Percentiles rank a stretch among this genome's conserved stretches.
These are phyloP conservation scores for Paradisaea rubra DNA, from an alignment of 2,113 vertebrate species.

Conservation along the genomic window DNA sequence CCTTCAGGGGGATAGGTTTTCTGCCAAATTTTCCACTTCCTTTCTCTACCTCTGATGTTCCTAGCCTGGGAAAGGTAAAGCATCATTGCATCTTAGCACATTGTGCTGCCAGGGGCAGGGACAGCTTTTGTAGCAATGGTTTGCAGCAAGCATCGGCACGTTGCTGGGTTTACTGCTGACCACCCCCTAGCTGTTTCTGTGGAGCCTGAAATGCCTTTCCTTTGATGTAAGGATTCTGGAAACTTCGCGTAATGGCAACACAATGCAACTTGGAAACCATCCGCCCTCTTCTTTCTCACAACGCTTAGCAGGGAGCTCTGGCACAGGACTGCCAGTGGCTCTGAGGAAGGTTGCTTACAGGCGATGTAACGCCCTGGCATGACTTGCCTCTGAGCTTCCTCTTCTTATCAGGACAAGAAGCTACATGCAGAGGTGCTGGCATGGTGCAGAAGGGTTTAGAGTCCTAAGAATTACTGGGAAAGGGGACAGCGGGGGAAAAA, in stretches of 20 bases:
- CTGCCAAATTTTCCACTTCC: background rate
- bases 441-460: background rate
- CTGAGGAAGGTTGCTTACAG: background rate
- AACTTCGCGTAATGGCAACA: background rate
- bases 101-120: background rate
- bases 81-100: background rate
- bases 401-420: background rate
- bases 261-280: background rate
- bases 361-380: background rate
- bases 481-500: accelerated
- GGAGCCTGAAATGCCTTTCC: background rate
- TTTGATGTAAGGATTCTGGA: background rate
- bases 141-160: background rate
- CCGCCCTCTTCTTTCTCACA: background rate
- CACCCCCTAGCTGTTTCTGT: background rate
- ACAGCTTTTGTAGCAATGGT: background rate
- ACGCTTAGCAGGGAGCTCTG: background rate
- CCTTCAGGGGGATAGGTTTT: background rate
- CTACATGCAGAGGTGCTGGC: background rate
- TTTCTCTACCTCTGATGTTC: background rate
- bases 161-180: background rate
- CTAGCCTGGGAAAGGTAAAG: background rate
- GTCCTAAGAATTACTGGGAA: background rate
- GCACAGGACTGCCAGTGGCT: background rate
- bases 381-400: background rate